phyloP scores from a whole-genome alignment of 1,140 invertebrate genomes.

The Ceratina japonica region DNA sequence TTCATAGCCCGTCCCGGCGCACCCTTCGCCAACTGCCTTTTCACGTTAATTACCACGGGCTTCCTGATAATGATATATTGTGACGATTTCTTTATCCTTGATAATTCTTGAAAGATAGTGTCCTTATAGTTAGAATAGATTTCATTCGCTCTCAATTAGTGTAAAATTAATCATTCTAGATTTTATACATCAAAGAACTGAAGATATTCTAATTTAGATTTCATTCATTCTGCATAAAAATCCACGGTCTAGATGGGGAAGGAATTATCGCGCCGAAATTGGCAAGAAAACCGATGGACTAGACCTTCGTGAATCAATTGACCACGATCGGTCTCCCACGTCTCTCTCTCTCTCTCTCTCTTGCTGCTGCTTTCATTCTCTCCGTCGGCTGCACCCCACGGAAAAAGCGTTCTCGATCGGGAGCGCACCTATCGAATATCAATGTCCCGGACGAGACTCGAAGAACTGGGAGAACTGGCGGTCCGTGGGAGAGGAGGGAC shows the following conservation, averaged over 20 bases:
- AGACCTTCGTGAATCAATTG: slow-evolving; percentile 57
- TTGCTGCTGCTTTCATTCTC: slow-evolving; percentile 8
- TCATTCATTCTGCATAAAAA: too few relatives aligned
- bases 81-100: too few relatives aligned
- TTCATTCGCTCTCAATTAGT: too few relatives aligned
- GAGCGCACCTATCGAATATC: slow-evolving; percentile 56
- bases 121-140: too few relatives aligned
- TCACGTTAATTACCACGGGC: slow-evolving; percentile 10
- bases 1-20: slow-evolving; percentile 7
- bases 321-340: slow-evolving; percentile 50
- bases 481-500: slow-evolving; percentile 45
- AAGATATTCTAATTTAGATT: too few relatives aligned
- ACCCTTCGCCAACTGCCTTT: background rate
- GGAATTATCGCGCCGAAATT: too few relatives aligned
- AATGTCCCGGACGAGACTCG: slow-evolving; percentile 38
- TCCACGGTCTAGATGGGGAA: too few relatives aligned
- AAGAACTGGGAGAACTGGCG: slow-evolving; percentile 20
- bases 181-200: too few relatives aligned
- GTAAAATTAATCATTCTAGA: too few relatives aligned
- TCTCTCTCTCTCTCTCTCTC: slow-evolving; percentile 17
- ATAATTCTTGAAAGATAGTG: too few relatives aligned
- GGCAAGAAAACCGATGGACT: slow-evolving; percentile 1
- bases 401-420: slow-evolving; percentile 59
- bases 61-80: background rate
- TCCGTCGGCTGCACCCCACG: slow-evolving; percentile 5